A percentile compares a stretch with the other conserved stretches of the same genome.
Evolutionary conservation across 1,140 invertebrate genomes (phyloP).

Genomic region (Ganaspis sp.): DNA sequence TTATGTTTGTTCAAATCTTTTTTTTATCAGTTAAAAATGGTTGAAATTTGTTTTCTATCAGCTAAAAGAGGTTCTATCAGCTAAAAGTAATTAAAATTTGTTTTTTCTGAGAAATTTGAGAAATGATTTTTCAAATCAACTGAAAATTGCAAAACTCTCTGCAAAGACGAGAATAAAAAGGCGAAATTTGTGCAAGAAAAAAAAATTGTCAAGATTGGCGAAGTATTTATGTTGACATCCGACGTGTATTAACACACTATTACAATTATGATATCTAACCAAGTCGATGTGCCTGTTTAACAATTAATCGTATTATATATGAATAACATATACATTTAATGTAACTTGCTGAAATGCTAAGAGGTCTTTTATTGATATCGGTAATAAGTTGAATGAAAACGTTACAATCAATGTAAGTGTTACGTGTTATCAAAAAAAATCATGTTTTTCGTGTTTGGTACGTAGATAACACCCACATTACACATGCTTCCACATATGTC

Average conservation of each 20-base stretch:
- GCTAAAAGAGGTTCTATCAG: no score
- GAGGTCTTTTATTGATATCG: slow-evolving; percentile 8
- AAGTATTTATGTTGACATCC: slow-evolving; percentile 42
- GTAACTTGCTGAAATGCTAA: slow-evolving; percentile 41
- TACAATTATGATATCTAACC: slow-evolving; percentile 65
- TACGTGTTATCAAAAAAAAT: slow-evolving; percentile 26
- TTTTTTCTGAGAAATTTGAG: no score
- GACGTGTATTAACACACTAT: slow-evolving; percentile 48
- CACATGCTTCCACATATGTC: slow-evolving; percentile 55
- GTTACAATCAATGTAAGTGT: slow-evolving; percentile 41
- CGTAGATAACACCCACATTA: slow-evolving; percentile 39
- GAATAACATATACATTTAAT: slow-evolving; percentile 43
- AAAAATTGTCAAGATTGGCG: slow-evolving; percentile 20
- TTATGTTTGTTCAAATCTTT: no score
- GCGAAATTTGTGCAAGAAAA: not conserved
- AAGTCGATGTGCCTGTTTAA: slow-evolving; percentile 75
- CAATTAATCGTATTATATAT: slow-evolving; percentile 63
- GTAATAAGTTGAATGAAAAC: slow-evolving; percentile 19
- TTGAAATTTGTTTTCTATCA: no score
- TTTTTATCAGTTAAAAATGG: no score
- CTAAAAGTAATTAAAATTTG: no score
- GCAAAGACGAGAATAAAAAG: not conserved
- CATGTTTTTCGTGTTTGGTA: slow-evolving; percentile 35
- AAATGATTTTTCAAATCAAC: no score
- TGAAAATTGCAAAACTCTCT: not conserved